Conservation (phyloP, 2,113 vertebrate species). For the Trogon surrucura region DNA sequence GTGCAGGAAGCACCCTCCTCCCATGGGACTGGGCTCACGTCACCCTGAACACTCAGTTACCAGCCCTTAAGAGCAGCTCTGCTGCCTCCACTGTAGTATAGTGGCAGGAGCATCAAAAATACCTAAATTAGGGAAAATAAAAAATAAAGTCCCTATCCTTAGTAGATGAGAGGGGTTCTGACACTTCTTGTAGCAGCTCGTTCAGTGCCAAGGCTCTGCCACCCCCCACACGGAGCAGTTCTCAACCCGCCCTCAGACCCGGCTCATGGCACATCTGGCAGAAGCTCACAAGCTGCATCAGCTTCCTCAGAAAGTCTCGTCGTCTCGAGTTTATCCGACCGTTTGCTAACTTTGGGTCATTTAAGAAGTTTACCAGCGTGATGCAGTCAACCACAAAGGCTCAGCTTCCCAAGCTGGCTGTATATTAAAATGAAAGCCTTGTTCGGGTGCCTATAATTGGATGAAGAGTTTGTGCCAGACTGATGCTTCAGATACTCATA, state of each 20-base stretch:
- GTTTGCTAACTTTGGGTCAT: not conserved
- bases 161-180: not conserved
- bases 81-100: fast-evolving
- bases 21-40: not conserved
- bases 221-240: not conserved
- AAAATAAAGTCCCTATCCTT: not conserved
- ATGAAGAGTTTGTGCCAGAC: not conserved
- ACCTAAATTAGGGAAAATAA: not conserved
- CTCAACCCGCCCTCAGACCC: not conserved
- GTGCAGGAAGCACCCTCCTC: not conserved
- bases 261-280: not conserved
- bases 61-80: not conserved
- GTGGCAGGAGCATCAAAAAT: not conserved
- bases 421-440: not conserved
- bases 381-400: not conserved
- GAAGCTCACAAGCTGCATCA: not conserved
- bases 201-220: not conserved
- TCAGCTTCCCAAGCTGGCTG: not conserved
- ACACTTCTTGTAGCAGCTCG: not conserved
- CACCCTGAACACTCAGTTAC: fast-evolving
- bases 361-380: not conserved
- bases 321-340: not conserved
- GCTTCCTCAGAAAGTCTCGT: not conserved
- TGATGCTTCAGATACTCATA: not conserved
- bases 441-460: not conserved